Base-by-base conservation (phyloP, 2,113 vertebrate species). In the Zosterops hypoxanthus region DNA sequence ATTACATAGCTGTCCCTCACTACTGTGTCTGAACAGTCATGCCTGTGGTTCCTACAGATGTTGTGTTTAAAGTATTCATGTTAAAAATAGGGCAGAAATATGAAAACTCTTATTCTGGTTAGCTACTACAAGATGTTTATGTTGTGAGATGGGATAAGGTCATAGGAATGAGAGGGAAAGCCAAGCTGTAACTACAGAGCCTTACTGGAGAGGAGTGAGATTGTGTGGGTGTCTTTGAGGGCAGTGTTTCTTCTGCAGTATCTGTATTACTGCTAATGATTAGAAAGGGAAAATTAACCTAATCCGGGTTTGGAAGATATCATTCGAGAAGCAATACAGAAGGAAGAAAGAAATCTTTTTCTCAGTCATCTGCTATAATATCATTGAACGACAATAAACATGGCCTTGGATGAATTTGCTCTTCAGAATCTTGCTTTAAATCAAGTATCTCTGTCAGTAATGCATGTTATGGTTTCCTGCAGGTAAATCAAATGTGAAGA, bases 271-370 rank as follows among this genome's bases (percentile, higher is more conserved):
- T 22, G 15, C 13, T 57, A n/a, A 53, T 59, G 25, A 75, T 47
- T 47, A 60, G 63, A 73, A 80, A 76, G 26, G 34, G n/a, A 65
- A 39, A 56, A 55, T 82, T 31, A 49, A 8, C 24, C 33, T 70
- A 8, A 14, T 18, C 23, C 42, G 75, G 81, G 11, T 80, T 86
- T 88, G 36, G 65, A 76, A 84, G 56, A 9, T 59, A 36, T 0
- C 1, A 0, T 85, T 85, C 34, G 69, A 65, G 83, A 46, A 44
- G 7, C 0, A 0, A 33, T 81, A 33, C 1, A 16, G 52, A 46
- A 65, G 36, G 26, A 72, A 81, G 61, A 64, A 63, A 57, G 4
- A 52, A 36, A 63, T 52, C 1, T 52, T 69, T 69, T 93, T 72
- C 71, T 73, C 47, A 84, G 8, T 61, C 19, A 42, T 12, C 33